Evolutionary conservation across 1,140 invertebrate genomes (phyloP).

Genomic region (Pseudomyrmex flavicornis): DNA sequence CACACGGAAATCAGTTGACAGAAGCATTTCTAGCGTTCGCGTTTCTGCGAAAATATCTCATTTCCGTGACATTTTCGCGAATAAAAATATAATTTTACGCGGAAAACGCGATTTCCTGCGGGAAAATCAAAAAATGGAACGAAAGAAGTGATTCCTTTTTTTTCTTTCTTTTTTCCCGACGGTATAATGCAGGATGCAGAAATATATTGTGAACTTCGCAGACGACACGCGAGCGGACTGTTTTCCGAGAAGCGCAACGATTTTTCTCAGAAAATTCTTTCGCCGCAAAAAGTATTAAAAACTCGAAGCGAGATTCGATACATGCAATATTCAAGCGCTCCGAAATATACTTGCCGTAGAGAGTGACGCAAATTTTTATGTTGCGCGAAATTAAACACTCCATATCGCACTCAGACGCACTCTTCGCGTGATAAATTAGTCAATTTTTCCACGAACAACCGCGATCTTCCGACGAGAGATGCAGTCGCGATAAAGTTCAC

Average conservation of each 20-base stretch:
- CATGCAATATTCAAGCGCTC: not conserved
- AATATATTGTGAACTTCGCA: constrained; percentile 30
- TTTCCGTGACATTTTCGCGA: constrained; percentile 5
- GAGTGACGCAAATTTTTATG: not conserved
- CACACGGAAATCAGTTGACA: not conserved
- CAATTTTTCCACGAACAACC: not conserved
- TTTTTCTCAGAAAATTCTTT: constrained; percentile 33
- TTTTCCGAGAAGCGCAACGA: constrained; percentile 18
- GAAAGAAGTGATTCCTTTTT: constrained; percentile 3
- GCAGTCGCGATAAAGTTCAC: constrained; percentile 15
- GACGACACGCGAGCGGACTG: constrained; percentile 13
- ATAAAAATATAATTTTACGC: constrained; percentile 4
- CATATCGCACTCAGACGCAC: not conserved
- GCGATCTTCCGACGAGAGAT: not conserved
- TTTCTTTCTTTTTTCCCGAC: not conserved
- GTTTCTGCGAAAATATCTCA: constrained; percentile 10
- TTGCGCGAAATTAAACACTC: not conserved
- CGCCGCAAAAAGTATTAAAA: constrained; percentile 7
- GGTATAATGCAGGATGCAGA: constrained; percentile 1
- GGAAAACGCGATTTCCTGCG: not conserved
- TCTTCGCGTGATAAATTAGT: not conserved
- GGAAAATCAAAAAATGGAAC: constrained; percentile 13
- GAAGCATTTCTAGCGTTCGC: not conserved
- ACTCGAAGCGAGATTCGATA: not conserved
- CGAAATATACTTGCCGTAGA: not conserved